Conservation (phyloP, 2,888 invertebrate genomes). For the Caenorhabditis virilis region DNA sequence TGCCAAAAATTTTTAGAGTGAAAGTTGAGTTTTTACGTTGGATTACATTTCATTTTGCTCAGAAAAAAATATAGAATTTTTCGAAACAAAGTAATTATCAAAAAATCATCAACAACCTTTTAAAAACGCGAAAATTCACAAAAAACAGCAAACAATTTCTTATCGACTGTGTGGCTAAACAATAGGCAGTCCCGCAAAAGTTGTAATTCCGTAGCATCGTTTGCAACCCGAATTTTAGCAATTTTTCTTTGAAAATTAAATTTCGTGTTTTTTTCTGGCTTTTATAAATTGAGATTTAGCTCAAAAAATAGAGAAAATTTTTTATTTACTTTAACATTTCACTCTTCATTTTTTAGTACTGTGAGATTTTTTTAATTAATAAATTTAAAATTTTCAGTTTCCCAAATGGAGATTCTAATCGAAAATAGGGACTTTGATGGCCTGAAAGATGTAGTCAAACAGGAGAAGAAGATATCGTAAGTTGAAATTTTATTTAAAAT, state of each 20-base stretch:
- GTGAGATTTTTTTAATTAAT: too few species aligned
- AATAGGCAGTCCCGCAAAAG: slow-evolving; percentile 3
- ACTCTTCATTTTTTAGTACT: too few species aligned
- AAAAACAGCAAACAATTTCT: background rate
- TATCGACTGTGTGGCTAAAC: slow-evolving; percentile 19
- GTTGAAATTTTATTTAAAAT: background rate
- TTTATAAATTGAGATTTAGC: too few species aligned
- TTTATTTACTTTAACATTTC: slow-evolving; percentile 10
- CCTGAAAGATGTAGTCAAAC: slow-evolving; percentile 20
- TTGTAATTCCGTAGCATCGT: slow-evolving; percentile 5
- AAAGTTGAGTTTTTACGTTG: too few species aligned
- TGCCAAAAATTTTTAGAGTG: too few species aligned
- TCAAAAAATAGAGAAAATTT: too few species aligned
- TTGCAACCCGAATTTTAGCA: too few species aligned
- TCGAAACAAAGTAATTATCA: background rate
- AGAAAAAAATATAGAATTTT: background rate
- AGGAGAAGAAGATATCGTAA: slow-evolving; percentile 23
- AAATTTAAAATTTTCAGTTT: background rate
- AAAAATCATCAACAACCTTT: slow-evolving; percentile 2
- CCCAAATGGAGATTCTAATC: slow-evolving; percentile 36
- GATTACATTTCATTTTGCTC: background rate
- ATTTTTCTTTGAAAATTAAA: too few species aligned
- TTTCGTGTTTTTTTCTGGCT: too few species aligned
- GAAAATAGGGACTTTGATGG: slow-evolving; percentile 30
- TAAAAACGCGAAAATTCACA: background rate